phyloP scores from a whole-genome alignment of 1,140 invertebrate genomes.

The Drosophila repleta region DNA sequence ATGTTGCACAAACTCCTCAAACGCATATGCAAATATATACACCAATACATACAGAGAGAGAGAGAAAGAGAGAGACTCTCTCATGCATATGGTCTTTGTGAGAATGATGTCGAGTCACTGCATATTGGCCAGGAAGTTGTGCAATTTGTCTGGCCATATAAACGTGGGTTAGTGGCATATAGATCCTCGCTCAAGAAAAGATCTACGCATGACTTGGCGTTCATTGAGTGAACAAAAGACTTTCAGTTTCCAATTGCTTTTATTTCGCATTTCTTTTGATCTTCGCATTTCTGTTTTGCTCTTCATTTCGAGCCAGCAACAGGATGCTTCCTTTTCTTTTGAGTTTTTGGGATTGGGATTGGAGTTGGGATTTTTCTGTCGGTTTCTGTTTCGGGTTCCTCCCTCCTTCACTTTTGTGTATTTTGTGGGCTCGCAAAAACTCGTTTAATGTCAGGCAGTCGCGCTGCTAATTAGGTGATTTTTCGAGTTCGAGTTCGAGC shows the following conservation, averaged over 20 bases:
- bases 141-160: conserved; percentile 43
- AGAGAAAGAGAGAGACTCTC: too few species aligned
- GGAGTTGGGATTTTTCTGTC: conserved; percentile 1
- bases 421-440: conserved; percentile 37
- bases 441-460: conserved; percentile 54
- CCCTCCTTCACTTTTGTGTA: conserved; percentile 22
- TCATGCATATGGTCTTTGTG: conserved; percentile 34
- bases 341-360: background rate
- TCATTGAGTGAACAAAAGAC: conserved; percentile 49
- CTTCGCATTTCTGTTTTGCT: conserved; percentile 18
- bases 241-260: conserved; percentile 61
- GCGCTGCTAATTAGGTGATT: conserved; percentile 56
- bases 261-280: conserved; percentile 43
- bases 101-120: conserved; percentile 63
- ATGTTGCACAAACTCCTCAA: conserved; percentile 26
- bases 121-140: conserved; percentile 51
- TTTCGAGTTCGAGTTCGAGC: conserved; percentile 31
- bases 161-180: too few species aligned
- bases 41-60: background rate
- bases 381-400: background rate
- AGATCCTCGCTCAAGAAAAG: conserved; percentile 20
- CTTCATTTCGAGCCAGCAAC: conserved; percentile 30
- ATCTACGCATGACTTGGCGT: conserved; percentile 59
- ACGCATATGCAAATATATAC: conserved; percentile 6
- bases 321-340: conserved; percentile 54